Evolutionary conservation across 2,113 vertebrate species (phyloP).

Genomic region (Rissa tridactyla): DNA sequence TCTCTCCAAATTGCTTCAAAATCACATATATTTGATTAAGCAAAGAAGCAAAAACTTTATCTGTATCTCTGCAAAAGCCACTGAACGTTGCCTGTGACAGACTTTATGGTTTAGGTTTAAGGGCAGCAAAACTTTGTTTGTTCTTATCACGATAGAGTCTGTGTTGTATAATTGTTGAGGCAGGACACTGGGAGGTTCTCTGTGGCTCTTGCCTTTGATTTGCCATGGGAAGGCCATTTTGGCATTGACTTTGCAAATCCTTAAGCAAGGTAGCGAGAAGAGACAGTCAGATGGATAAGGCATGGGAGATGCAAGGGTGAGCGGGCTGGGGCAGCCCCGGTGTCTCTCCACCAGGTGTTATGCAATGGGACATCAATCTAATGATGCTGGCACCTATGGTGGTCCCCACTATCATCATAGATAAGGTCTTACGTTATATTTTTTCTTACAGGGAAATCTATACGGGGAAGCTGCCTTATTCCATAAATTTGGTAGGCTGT

Average conservation of each 20-base stretch:
- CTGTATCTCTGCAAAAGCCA: not conserved
- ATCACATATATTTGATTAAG: not conserved
- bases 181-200: not conserved
- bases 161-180: not conserved
- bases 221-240: not conserved
- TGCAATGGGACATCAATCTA: not conserved
- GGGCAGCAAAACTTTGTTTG: not conserved
- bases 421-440: not conserved
- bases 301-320: not conserved
- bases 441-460: not conserved
- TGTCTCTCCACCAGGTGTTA: not conserved
- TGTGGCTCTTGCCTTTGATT: fast-evolving
- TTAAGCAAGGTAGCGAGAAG: not conserved
- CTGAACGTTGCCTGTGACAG: not conserved
- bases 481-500: not conserved
- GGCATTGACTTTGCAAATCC: not conserved
- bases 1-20: not conserved
- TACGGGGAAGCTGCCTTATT: not conserved
- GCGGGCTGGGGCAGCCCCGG: not conserved
- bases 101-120: not conserved
- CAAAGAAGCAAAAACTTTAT: not conserved
- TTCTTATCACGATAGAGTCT: not conserved
- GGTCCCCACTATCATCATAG: not conserved
- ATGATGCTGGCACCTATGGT: not conserved
- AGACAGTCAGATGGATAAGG: not conserved